These are phyloP conservation scores for Artemisiospiza belli DNA, from an alignment of 2,113 vertebrate species.

Conservation along the genomic window DNA sequence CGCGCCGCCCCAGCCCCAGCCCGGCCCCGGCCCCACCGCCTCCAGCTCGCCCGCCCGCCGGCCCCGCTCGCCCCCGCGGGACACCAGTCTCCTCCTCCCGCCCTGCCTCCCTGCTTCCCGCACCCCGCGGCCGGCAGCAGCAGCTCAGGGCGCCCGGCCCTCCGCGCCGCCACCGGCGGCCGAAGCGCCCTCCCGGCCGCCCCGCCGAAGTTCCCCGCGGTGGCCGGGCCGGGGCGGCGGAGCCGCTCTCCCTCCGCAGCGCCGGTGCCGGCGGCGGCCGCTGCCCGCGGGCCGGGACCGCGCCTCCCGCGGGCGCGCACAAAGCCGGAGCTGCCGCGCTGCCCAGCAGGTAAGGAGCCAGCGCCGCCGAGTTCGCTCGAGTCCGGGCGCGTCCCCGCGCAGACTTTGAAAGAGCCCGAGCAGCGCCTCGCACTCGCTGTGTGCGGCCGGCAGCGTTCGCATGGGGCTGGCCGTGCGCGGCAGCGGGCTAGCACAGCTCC, in stretches of 20 bases:
- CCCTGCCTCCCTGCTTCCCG: not conserved
- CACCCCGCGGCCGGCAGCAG: not conserved
- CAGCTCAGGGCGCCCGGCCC: not conserved
- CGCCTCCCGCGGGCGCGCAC: not conserved
- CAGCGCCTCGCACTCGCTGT: accelerated
- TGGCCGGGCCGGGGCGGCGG: not conserved
- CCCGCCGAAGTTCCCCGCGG: not conserved
- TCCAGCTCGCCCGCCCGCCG: not conserved
- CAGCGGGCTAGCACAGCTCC: accelerated
- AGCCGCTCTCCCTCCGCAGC: not conserved
- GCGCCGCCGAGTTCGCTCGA: not conserved
- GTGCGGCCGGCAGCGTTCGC: not conserved
- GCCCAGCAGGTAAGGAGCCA: conserved; percentile 46
- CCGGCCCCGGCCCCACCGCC: not conserved
- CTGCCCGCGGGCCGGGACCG: not conserved
- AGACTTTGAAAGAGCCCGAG: not conserved
- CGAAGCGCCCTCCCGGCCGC: not conserved
- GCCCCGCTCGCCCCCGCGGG: not conserved
- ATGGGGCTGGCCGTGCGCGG: accelerated
- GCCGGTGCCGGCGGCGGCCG: not conserved
- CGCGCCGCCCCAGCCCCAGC: conserved; percentile 13
- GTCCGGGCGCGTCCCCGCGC: conserved; percentile 4
- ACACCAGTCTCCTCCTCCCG: not conserved
- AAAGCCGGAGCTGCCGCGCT: conserved; percentile 8
- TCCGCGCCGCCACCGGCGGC: not conserved